Evolutionary conservation across 2,113 vertebrate species (phyloP).

Genomic region (Hemiprocne comata): DNA sequence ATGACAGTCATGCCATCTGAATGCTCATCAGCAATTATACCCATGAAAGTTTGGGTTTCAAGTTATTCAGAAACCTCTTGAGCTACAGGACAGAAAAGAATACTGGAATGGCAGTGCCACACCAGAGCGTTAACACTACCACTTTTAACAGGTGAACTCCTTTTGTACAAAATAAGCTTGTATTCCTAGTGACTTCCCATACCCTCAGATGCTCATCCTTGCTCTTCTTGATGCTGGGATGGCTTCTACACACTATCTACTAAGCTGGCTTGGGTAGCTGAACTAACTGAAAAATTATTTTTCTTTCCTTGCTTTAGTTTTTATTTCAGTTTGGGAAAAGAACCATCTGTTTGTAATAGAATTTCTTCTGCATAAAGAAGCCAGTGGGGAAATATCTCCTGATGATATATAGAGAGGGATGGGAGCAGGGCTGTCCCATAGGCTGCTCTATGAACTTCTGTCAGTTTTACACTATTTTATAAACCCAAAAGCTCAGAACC

Average conservation of each 20-base stretch:
- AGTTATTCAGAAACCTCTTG: neutral
- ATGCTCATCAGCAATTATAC: neutral
- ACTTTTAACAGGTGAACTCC: neutral
- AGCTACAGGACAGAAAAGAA: neutral
- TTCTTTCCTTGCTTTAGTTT: neutral
- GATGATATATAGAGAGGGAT: neutral
- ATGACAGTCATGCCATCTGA: neutral
- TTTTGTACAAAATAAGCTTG: neutral
- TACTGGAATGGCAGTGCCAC: neutral
- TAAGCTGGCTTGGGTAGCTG: neutral
- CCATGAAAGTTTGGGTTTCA: fast-evolving
- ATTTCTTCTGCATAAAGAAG: neutral
- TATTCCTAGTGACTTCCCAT: neutral
- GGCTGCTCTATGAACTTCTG: neutral
- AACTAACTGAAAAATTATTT: neutral
- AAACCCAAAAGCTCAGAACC: neutral
- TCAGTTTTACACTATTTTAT: neutral
- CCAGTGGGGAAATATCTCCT: neutral
- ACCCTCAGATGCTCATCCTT: neutral
- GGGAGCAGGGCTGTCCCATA: neutral
- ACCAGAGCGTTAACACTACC: neutral
- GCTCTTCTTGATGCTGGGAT: neutral
- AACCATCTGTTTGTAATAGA: neutral
- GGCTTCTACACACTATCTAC: neutral
- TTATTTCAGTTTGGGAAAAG: neutral